Evolutionary conservation across 2,113 vertebrate genomes (phyloP), one percentile per base, ranked within the genome.

Genomic region (Oxyura jamaicensis): DNA sequence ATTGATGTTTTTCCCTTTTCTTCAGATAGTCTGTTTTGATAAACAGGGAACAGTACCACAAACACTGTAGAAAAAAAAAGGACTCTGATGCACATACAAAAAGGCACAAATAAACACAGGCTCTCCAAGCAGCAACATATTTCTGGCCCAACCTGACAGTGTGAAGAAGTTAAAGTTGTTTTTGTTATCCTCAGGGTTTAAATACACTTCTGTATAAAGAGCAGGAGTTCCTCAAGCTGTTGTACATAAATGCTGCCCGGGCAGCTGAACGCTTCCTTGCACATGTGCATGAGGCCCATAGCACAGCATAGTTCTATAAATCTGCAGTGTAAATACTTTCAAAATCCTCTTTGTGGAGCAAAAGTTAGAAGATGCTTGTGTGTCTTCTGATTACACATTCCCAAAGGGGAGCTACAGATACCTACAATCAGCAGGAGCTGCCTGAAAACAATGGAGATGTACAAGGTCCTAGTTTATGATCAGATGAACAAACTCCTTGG

Each of bases 1-100:
- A 92, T 73, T 87, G 59, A 92, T 87, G 71, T 31, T 94, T 95
- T 87, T 96, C 74, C 55, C 31, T 89, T 86, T 93, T 58, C 83
- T 95, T 87, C 74, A 91, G 44, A 31, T 33, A 92, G 50, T 31
- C 69, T 76, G 69, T 92, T 96, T 95, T 95, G 75, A 91, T 84
- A 91, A 93, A 72, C 74, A 94, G 53, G 65, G 81, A 95, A 89
- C 6, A 83, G 67, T 48, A 89, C 21, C 71, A 88, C 52, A 83
- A 90, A 86, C 55, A 56, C 26, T 78, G 44, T 18, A 75, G 44
- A 87, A 91, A 50, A 50, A 50, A 87, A 91, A 95, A 89, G n/a
- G 31, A 76, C 50, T 76, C 26, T 53, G 36, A 73, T 82, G 63
- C 11, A 86, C 59, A 88, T 77, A 86, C 8, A 74, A 1, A 29